A percentile compares a stretch with the other conserved stretches of the same genome.
These are phyloP conservation scores for Sclerurus mexicanus DNA, from an alignment of 2,113 vertebrate species.

Conservation along the genomic window DNA sequence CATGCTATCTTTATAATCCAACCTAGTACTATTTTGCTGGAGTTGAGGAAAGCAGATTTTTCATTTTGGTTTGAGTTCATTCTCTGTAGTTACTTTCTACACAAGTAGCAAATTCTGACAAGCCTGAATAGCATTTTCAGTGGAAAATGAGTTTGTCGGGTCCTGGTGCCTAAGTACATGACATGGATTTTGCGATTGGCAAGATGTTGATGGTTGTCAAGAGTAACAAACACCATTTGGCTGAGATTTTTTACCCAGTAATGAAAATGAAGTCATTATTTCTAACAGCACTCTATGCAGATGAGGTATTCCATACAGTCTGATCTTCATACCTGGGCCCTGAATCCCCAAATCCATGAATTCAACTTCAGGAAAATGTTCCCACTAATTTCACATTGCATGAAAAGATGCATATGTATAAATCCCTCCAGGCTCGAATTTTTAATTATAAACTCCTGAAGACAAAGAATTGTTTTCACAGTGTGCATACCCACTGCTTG, in stretches of 20 bases:
- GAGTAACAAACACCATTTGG: background rate
- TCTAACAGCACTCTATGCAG: background rate
- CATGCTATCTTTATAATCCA: constrained; percentile 4
- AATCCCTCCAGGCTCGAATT: background rate
- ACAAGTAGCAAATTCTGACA: background rate
- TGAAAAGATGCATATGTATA: background rate
- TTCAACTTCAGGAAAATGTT: background rate
- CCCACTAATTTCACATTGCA: background rate
- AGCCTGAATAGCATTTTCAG: background rate
- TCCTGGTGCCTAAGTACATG: background rate
- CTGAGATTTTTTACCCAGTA: background rate
- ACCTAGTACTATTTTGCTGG: background rate
- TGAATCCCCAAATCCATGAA: background rate
- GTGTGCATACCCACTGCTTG: background rate
- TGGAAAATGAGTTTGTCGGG: background rate
- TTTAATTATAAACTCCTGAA: background rate
- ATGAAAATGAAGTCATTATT: background rate
- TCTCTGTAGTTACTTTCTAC: background rate
- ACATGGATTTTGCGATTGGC: background rate
- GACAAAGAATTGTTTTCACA: background rate
- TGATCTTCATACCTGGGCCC: background rate
- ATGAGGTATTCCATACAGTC: background rate
- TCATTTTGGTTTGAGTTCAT: background rate
- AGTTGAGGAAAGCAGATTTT: background rate
- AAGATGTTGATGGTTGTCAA: background rate